Evolutionary conservation across 2,888 invertebrate species (phyloP).

Genomic region (Belgica antarctica): DNA sequence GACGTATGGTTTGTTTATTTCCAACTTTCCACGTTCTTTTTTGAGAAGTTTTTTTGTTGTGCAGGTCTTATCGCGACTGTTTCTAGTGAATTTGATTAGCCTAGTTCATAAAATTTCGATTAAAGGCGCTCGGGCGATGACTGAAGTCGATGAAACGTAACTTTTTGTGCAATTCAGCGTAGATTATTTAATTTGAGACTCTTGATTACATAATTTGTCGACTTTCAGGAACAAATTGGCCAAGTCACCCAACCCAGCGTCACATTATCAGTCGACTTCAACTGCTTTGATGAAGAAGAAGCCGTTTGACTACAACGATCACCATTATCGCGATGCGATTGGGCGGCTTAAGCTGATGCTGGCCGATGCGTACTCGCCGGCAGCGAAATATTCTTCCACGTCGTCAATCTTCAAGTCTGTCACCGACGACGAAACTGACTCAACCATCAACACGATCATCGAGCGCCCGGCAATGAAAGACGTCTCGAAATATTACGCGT

Average conservation of each 20-base stretch:
- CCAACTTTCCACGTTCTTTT: slow-evolving; percentile 9
- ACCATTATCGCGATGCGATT: slow-evolving; percentile 81
- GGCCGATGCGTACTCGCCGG: slow-evolving; percentile 71
- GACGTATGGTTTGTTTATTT: slow-evolving; percentile 35
- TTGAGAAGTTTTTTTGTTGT: slow-evolving; percentile 12
- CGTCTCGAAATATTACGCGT: slow-evolving; percentile 54
- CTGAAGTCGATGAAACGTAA: not conserved
- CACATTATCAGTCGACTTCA: not conserved
- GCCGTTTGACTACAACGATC: slow-evolving; percentile 76
- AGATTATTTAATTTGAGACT: not conserved
- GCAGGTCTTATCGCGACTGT: not conserved
- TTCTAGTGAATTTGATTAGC: not conserved
- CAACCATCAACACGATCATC: slow-evolving; percentile 48
- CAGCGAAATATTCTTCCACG: slow-evolving; percentile 49
- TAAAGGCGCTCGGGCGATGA: not conserved
- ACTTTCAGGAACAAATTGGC: slow-evolving; percentile 22
- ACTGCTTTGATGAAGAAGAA: slow-evolving; percentile 56
- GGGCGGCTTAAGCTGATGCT: slow-evolving; percentile 73
- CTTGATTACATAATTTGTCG: slow-evolving; percentile 27
- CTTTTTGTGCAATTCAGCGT: not conserved
- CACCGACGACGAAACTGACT: slow-evolving; percentile 61
- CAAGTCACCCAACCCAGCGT: not conserved
- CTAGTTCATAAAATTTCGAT: not conserved
- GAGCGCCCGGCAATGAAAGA: slow-evolving; percentile 54
- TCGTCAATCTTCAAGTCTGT: slow-evolving; percentile 46